Conservation (phyloP, 2,113 vertebrate species). For the Alosa alosa region DNA sequence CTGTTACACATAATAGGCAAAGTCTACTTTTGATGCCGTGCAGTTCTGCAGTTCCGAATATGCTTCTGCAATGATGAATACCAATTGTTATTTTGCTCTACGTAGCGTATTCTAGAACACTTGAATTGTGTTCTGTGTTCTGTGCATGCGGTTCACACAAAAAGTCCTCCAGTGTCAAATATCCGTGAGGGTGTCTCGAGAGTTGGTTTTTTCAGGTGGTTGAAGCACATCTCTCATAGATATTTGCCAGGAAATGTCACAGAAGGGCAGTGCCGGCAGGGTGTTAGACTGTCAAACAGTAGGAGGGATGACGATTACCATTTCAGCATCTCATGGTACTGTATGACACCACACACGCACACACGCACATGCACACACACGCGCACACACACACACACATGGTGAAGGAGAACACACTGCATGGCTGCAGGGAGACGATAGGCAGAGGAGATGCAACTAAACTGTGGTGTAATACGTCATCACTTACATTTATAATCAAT, state of each 20-base stretch:
- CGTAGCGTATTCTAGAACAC: too few relatives aligned
- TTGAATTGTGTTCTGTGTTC: too few relatives aligned
- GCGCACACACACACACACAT: not conserved
- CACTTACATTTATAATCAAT: not conserved
- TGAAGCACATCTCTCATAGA: not conserved
- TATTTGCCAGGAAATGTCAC: conserved; percentile 8
- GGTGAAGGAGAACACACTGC: not conserved
- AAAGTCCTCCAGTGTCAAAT: not conserved
- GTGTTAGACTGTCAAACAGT: not conserved
- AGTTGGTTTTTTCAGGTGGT: not conserved
- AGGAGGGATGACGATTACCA: not conserved
- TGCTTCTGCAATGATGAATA: too few relatives aligned
- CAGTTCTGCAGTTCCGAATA: too few relatives aligned
- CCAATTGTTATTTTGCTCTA: too few relatives aligned
- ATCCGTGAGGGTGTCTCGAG: not conserved
- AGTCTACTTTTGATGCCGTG: too few relatives aligned
- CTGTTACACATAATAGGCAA: not conserved
- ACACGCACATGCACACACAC: not conserved
- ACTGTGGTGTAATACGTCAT: not conserved
- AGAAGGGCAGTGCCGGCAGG: conserved; percentile 4
- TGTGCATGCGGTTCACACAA: too few relatives aligned
- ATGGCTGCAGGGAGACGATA: not conserved
- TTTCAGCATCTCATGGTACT: not conserved
- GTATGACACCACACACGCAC: not conserved
- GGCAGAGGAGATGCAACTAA: not conserved